A percentile compares a stretch with the other conserved stretches of the same genome.
Evolutionary conservation across 2,797 vertebrate genomes (phyloP).

Genomic region (Cynodonichthys magdalenae): DNA sequence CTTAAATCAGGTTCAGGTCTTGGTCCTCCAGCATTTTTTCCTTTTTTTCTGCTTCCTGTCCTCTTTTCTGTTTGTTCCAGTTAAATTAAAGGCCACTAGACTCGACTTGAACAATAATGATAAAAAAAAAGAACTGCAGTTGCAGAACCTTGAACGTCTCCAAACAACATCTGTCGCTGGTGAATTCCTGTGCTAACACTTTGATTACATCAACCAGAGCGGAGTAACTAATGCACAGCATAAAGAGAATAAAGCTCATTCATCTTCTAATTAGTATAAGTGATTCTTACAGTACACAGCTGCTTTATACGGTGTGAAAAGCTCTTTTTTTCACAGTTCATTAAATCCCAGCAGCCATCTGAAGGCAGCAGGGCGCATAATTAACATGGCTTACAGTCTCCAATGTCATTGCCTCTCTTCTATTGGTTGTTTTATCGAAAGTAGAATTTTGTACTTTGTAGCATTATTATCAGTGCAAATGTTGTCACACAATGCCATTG

Average conservation of each 20-base stretch:
- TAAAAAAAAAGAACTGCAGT: not conserved
- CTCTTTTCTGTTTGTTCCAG: conserved; percentile 3
- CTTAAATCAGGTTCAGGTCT: not conserved
- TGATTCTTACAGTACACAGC: conserved; percentile 15
- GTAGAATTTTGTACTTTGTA: conserved; percentile 4
- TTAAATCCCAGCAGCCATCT: conserved; percentile 19
- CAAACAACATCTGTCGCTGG: conserved; percentile 3
- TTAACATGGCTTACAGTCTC: conserved; percentile 19
- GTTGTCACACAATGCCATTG: not conserved
- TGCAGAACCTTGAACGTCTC: not conserved
- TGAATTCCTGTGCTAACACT: not conserved
- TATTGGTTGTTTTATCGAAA: not conserved
- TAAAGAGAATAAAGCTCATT: conserved; percentile 18
- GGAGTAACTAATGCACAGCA: conserved; percentile 10
- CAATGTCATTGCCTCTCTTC: conserved; percentile 2
- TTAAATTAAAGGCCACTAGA: not conserved
- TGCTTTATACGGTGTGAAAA: conserved; percentile 22
- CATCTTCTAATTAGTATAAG: conserved; percentile 19
- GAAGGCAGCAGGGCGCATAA: conserved; percentile 22
- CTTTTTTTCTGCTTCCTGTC: not conserved
- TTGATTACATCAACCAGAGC: conserved; percentile 15
- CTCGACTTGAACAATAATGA: not conserved
- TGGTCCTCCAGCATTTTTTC: not conserved
- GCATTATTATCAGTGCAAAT: conserved; percentile 15
- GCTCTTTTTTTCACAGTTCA: conserved; percentile 18